Evolutionary conservation across 1,140 invertebrate species (phyloP).

Genomic region (Sinella curviseta): DNA sequence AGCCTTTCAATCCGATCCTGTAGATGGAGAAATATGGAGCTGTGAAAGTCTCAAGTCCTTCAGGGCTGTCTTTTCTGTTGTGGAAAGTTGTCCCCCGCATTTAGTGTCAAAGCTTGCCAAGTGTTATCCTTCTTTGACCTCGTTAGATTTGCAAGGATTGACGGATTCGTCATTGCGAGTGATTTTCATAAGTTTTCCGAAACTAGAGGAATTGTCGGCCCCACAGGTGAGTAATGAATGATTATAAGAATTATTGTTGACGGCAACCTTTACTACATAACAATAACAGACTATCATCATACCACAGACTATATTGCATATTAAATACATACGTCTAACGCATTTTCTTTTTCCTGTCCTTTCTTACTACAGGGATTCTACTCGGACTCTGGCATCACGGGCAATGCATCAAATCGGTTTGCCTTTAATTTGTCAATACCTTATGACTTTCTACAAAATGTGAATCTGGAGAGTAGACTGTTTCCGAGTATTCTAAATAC

Average conservation of each 20-base stretch:
- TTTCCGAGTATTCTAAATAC: constrained; percentile 3
- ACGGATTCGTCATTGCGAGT: constrained; percentile 29
- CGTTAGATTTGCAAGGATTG: neutral
- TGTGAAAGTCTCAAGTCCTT: constrained; percentile 8
- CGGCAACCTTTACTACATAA: too few species aligned
- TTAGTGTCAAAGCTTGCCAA: constrained; percentile 19
- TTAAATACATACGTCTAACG: too few species aligned
- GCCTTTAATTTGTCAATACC: constrained; percentile 8
- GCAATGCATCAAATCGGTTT: constrained; percentile 17
- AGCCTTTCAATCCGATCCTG: neutral
- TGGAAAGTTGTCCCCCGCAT: constrained; percentile 18
- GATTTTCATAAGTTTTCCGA: constrained; percentile 12
- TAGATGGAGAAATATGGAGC: neutral
- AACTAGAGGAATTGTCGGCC: constrained; percentile 28
- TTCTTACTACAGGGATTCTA: constrained; percentile 35
- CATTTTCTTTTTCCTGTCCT: too few species aligned
- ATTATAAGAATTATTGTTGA: too few species aligned
- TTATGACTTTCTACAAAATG: constrained; percentile 7
- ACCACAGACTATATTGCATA: too few species aligned
- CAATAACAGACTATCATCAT: too few species aligned
- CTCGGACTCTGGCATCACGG: constrained; percentile 32
- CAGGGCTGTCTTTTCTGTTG: neutral
- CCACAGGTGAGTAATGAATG: too few species aligned
- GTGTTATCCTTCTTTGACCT: constrained; percentile 1
- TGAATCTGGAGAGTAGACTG: constrained; percentile 15